Evolutionary conservation across 2,113 vertebrate genomes (phyloP).

Genomic region (Sus scrofa): T2T-Sscrofa CM000819.6:134187001-134187500

Average conservation of each 20-base stretch:
- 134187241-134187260: background rate
- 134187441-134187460: background rate
- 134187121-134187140: no score
- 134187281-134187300: background rate
- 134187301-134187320: conserved; percentile 57
- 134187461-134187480: background rate
- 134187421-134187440: background rate
- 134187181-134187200: background rate
- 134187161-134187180: conserved; percentile 23
- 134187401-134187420: background rate
- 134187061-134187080: no score
- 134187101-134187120: no score
- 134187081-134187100: no score
- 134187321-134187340: conserved; percentile 40
- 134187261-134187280: conserved; percentile 15
- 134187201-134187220: background rate
- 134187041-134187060: no score
- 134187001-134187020: no score
- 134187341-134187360: conserved; percentile 25
- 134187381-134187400: conserved; percentile 24
- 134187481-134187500: background rate
- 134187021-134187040: no score
- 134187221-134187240: background rate
- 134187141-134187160: no score
- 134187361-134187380: conserved; percentile 35